Evolutionary conservation across 92 coral and sea anemone genomes (phyloP).

Genomic region (Porites rus): DNA sequence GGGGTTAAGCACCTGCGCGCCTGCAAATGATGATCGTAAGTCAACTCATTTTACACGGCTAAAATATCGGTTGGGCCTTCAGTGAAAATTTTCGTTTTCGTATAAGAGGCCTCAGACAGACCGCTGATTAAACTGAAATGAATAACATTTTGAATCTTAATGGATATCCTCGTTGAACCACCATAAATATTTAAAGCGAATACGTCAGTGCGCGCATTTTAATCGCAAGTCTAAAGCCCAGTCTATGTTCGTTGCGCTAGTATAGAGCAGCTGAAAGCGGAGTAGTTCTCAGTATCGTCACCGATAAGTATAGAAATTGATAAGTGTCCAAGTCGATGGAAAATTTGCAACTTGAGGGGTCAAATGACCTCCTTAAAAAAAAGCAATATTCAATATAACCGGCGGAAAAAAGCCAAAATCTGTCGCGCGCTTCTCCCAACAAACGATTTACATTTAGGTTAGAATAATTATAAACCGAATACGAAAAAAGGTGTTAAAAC

Average conservation of each 20-base stretch:
- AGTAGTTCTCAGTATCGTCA: not conserved
- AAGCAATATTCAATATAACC: constrained; percentile 13
- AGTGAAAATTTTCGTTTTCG: not conserved
- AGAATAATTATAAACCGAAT: not conserved
- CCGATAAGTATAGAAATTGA: constrained; percentile 24
- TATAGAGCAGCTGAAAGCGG: constrained; percentile 20
- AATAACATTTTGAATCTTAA: not conserved
- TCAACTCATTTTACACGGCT: constrained; percentile 15
- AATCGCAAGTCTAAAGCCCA: constrained; percentile 1
- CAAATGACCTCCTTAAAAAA: constrained; percentile 23
- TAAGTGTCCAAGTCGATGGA: constrained; percentile 33
- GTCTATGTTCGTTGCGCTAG: not conserved
- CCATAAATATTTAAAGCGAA: not conserved
- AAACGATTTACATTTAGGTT: constrained; percentile 5
- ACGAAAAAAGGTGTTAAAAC: not conserved
- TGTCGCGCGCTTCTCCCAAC: not conserved
- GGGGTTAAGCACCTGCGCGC: not conserved
- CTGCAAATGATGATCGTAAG: constrained; percentile 27
- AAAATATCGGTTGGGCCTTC: not conserved
- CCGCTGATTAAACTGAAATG: not conserved
- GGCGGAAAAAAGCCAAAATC: not conserved
- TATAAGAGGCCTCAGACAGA: not conserved
- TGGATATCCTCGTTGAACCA: not conserved
- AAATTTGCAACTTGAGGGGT: constrained; percentile 45
- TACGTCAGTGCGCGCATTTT: not conserved